These are phyloP conservation scores for Erythrocebus patas DNA, from an alignment of 2,113 vertebrate genomes.

Conservation along the genomic window DNA sequence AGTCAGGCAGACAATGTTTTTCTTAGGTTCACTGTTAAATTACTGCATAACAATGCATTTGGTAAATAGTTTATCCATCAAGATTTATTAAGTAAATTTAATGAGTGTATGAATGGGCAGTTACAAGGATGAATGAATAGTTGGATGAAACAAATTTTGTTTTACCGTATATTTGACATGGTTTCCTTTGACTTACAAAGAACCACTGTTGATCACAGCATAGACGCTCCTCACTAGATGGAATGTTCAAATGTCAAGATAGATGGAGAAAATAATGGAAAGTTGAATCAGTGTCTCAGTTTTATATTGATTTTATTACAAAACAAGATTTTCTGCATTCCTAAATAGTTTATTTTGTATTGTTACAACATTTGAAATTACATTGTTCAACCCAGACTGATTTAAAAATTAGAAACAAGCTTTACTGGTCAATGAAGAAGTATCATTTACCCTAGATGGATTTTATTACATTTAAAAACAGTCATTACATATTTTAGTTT, in stretches of 20 bases:
- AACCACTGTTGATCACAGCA: rapidly evolving
- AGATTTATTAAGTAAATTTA: neutral
- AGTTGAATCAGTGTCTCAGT: neutral
- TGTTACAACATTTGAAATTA: neutral
- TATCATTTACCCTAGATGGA: neutral
- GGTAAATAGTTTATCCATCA: neutral
- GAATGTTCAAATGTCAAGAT: neutral
- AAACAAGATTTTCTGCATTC: neutral
- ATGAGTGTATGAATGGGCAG: neutral
- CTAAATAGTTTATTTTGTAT: neutral
- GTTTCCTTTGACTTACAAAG: neutral
- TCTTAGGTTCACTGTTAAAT: neutral
- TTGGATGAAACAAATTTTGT: neutral
- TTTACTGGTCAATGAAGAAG: neutral
- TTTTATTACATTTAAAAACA: neutral
- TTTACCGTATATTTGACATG: neutral
- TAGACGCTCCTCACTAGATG: neutral
- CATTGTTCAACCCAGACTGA: neutral
- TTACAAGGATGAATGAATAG: neutral
- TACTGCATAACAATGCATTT: neutral
- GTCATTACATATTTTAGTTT: neutral
- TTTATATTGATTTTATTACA: neutral
- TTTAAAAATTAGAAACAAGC: neutral
- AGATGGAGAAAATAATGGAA: neutral
- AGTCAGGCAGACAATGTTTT: neutral